Evolutionary conservation across 2,888 invertebrate genomes (phyloP), one percentile per base, ranked within the genome.

Genomic region (Standfussiana lucernea): DNA sequence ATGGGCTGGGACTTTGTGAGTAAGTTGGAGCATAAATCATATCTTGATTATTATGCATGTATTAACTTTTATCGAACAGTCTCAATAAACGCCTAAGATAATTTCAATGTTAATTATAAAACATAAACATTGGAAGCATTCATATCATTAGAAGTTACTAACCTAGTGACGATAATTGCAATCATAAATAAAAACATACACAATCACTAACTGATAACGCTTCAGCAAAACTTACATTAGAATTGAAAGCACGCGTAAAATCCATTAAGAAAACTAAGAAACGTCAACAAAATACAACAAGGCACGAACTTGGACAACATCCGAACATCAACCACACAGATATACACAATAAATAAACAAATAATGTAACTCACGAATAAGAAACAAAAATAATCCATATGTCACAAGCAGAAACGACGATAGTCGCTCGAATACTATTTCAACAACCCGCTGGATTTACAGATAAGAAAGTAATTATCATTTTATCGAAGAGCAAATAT

Each of bases 381-480:
- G 77, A 92, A 92, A 85, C 92, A 92, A 91, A 90, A 90, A 81
- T 90, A 90, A 89, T 90, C 90, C 90, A 90, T 90, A 90, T 75
- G 59, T 77, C 85, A 87, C 90, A 80, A 80, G 84, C 82, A 84
- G 84, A 86, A 91, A 88, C 84, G 86, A 80, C 77, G 79, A 87
- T 86, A 89, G 87, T 89, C 73, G 88, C 80, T 73, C 88, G 79
- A 84, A 83, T 75, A 91, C 91, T 91, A 87, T 70, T 77, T 45
- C 45, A 64, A 61, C 37, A 53, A 77, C 21, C 59, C 72, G 73
- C 71, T 77, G 83, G 72, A 83, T 80, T 73, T 78, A 65, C 47
- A 85, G 88, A 86, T 89, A 89, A 87, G 81, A 80, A 70, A 68
- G 32, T 73, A 68, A 83, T 88, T 84, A 87, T 89, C 86, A 71